Percentiles rank a stretch among this genome's conserved stretches.
Evolutionary conservation across 2,888 invertebrate genomes (phyloP).

Genomic region (Heteromurus nitidus): DNA sequence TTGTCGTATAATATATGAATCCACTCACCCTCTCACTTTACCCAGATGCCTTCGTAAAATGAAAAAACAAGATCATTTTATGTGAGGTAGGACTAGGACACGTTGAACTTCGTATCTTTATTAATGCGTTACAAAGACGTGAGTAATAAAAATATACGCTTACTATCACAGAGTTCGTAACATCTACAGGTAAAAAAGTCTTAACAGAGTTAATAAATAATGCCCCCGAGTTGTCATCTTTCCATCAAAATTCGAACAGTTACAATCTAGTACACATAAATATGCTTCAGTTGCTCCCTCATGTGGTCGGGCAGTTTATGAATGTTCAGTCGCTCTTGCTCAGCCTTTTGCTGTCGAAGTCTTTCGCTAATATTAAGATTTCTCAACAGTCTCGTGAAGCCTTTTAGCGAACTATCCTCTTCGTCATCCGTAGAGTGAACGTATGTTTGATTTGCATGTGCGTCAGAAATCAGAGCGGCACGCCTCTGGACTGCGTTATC

Average conservation of each 20-base stretch:
- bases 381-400: constrained; percentile 39
- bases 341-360: constrained; percentile 51
- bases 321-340: constrained; percentile 61
- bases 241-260: neutral
- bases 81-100: no score
- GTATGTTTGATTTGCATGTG: neutral
- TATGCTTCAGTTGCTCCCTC: constrained; percentile 63
- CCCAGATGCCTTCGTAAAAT: no score
- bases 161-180: neutral
- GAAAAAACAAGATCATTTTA: no score
- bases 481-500: constrained; percentile 27
- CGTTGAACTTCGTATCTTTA: no score
- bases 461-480: constrained; percentile 18
- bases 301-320: constrained; percentile 64
- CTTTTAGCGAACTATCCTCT: constrained; percentile 19
- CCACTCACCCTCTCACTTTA: no score
- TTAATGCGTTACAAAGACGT: no score
- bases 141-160: no score
- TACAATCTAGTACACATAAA: constrained; percentile 66
- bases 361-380: constrained; percentile 51
- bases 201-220: no score
- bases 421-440: constrained; percentile 29
- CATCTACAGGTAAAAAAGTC: neutral
- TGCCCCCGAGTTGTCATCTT: no score
- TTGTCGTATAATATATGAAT: no score